Percentiles rank a stretch among this genome's conserved stretches.
These are phyloP conservation scores for Peribatodes rhomboidaria DNA, from an alignment of 2,888 invertebrate species.

Conservation along the genomic window DNA sequence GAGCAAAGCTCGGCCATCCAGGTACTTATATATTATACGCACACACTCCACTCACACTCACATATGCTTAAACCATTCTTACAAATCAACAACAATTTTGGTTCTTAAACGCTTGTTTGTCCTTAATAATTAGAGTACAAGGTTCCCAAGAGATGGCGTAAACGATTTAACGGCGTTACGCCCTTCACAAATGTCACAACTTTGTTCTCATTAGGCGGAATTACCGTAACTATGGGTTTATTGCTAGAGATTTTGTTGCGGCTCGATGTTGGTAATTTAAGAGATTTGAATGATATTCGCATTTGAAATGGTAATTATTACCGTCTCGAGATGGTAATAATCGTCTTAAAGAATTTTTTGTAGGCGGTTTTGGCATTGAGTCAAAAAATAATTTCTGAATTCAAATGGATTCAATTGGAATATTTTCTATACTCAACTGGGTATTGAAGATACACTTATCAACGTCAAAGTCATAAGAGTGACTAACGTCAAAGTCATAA, in stretches of 20 bases:
- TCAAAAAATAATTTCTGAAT: no score
- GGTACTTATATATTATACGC: no score
- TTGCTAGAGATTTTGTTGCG: neutral
- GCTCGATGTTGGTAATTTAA: neutral
- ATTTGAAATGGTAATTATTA: no score
- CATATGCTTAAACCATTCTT: neutral
- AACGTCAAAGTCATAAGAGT: no score
- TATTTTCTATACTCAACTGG: no score
- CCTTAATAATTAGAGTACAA: conserved; percentile 22
- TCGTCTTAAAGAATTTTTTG: no score
- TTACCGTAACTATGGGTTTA: conserved; percentile 26
- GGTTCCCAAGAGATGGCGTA: conserved; percentile 27
- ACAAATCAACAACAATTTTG: neutral
- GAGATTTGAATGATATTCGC: conserved; percentile 3
- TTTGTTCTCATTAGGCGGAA: conserved; percentile 44
- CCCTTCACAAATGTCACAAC: conserved; percentile 39
- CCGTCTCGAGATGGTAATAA: neutral
- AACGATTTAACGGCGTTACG: conserved; percentile 38
- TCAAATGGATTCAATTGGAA: no score
- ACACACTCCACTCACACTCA: no score
- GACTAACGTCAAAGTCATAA: no score
- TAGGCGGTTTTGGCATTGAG: no score
- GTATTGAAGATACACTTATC: no score
- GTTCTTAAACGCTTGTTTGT: neutral
- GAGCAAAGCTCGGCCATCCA: no score